Conservation (phyloP, 2,797 vertebrate species). For the Crax fasciolata region DNA sequence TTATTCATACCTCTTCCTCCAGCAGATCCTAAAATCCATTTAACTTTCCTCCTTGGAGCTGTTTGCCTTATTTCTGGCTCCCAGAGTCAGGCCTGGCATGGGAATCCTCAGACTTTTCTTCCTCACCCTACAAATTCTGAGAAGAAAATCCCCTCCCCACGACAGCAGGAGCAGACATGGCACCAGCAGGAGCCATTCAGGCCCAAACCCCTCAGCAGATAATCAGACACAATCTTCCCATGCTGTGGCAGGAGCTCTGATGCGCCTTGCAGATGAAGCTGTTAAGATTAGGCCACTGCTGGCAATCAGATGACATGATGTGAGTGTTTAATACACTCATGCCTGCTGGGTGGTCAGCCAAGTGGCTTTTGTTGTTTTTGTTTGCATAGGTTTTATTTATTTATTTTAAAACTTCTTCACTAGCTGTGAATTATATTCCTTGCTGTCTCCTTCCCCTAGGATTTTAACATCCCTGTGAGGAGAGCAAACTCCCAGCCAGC, state of each 20-base stretch:
- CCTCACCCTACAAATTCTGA: accelerated
- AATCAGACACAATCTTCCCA: neutral
- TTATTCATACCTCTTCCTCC: neutral
- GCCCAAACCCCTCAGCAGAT: neutral
- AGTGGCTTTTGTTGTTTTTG: neutral
- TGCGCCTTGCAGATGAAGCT: neutral
- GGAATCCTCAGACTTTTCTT: neutral
- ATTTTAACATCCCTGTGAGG: constrained; percentile 33
- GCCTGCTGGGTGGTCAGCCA: constrained; percentile 42
- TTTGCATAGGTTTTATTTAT: too few relatives aligned
- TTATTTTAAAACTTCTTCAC: neutral
- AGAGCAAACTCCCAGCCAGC: neutral
- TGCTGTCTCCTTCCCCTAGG: neutral
- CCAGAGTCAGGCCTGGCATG: neutral
- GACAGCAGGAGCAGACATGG: neutral
- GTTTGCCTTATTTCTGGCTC: accelerated
- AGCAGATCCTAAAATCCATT: neutral
- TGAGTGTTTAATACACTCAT: neutral
- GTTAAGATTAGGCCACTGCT: constrained; percentile 24
- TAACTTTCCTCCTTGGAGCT: neutral
- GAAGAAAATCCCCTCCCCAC: neutral
- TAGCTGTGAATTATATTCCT: neutral
- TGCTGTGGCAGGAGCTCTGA: neutral
- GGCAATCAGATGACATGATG: neutral
- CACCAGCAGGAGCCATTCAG: neutral